These are phyloP conservation scores for Bellardia bayeri DNA, from an alignment of 2,888 invertebrate species.

Conservation along the genomic window DNA sequence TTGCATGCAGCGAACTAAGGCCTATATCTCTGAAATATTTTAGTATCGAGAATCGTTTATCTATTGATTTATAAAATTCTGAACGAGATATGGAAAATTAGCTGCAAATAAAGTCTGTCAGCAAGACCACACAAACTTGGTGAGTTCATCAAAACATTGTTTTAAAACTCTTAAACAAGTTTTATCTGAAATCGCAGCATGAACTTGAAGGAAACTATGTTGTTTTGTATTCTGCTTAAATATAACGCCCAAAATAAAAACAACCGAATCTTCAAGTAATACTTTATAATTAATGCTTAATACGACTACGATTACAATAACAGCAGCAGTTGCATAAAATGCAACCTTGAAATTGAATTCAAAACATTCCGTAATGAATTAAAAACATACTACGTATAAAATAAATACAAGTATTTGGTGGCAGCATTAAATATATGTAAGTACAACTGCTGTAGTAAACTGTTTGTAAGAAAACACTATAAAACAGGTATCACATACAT, in stretches of 20 bases:
- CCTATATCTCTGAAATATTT: too few relatives aligned
- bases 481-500: conserved; percentile 32
- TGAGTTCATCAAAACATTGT: too few relatives aligned
- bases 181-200: neutral
- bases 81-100: too few relatives aligned
- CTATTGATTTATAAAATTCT: too few relatives aligned
- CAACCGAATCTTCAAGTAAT: conserved; percentile 13
- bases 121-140: too few relatives aligned
- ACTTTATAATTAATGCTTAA: conserved; percentile 36
- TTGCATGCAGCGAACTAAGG: too few relatives aligned
- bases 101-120: too few relatives aligned
- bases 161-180: too few relatives aligned
- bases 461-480: conserved; percentile 26
- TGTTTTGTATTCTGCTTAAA: neutral
- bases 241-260: conserved; percentile 5
- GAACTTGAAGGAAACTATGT: neutral
- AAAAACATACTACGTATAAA: neutral
- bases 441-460: neutral
- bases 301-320: neutral
- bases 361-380: neutral
- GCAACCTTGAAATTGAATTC: conserved; percentile 64
- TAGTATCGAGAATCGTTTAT: too few relatives aligned
- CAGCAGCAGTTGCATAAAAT: conserved; percentile 19
- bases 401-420: conserved; percentile 1
- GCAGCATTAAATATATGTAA: neutral